phyloP scores from a whole-genome alignment of 30 jellyfish, hydroid and myxozoan genomes.

The Chrysaora quinquecirrha region DNA sequence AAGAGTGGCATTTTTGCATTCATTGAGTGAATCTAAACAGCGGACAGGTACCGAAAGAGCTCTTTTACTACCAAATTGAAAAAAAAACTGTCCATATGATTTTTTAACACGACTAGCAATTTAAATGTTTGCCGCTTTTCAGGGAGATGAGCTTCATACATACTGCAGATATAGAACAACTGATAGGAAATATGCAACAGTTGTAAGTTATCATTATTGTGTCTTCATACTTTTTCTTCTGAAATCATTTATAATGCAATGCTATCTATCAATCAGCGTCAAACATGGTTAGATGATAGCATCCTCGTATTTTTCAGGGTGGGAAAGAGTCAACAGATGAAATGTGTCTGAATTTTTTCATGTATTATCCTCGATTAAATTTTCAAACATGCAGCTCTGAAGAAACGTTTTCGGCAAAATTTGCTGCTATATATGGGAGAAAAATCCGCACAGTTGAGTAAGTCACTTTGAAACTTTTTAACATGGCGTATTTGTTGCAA shows the following conservation, averaged over 20 bases:
- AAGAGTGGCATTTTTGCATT: too few relatives aligned
- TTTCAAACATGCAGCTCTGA: conserved; percentile 7
- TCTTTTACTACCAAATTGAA: too few relatives aligned
- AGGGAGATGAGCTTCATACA: conserved; percentile 51
- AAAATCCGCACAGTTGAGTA: conserved; percentile 19
- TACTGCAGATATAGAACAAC: conserved; percentile 42
- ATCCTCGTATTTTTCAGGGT: conserved; percentile 8
- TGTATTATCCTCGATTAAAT: conserved; percentile 36
- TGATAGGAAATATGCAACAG: conserved; percentile 16
- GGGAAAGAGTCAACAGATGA: conserved; percentile 27
- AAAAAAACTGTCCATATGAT: too few relatives aligned
- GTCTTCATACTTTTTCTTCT: background rate
- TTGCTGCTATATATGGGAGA: conserved; percentile 29
- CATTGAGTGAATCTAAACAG: too few relatives aligned
- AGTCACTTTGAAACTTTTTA: background rate
- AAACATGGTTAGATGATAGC: background rate
- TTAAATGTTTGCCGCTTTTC: too few relatives aligned
- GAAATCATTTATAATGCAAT: background rate
- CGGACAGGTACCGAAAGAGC: too few relatives aligned
- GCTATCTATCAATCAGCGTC: background rate
- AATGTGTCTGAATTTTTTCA: conserved; percentile 39
- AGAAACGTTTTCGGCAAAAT: conserved; percentile 37
- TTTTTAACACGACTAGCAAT: too few relatives aligned
- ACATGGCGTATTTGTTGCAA: too few relatives aligned
- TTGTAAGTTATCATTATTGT: background rate